Evolutionary conservation across 2,797 vertebrate genomes (phyloP).

Genomic region (Danio choprae): DNA sequence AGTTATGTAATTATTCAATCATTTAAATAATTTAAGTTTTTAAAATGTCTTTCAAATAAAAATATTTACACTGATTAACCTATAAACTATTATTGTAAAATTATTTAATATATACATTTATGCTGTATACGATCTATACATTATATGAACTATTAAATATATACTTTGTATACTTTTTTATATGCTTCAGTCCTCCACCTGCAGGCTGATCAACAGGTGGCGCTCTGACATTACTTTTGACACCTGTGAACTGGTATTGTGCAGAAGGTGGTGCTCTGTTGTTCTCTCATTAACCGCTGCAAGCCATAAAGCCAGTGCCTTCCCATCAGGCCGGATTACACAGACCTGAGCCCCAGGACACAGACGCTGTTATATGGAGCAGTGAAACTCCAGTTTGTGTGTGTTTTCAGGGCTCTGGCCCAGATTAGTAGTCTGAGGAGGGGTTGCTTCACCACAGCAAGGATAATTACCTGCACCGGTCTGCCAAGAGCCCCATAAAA

Average conservation of each 20-base stretch:
- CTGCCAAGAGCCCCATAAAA: conserved; percentile 83
- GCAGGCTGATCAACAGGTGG: conserved; percentile 41
- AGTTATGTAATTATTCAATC: too few species aligned
- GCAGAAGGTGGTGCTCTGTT: not conserved
- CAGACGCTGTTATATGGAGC: conserved; percentile 19
- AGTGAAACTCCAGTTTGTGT: conserved; percentile 28
- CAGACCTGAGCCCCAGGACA: conserved; percentile 10
- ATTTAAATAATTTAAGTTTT: too few species aligned
- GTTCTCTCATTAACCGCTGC: not conserved
- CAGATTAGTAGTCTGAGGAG: conserved; percentile 66
- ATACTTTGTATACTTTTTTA: too few species aligned
- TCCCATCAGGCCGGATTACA: not conserved
- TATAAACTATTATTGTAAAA: too few species aligned
- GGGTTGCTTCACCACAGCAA: conserved; percentile 72
- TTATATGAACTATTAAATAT: too few species aligned
- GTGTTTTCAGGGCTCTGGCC: conserved; percentile 54
- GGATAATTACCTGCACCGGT: conserved; percentile 79
- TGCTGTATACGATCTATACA: too few species aligned
- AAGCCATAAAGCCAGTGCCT: conserved; percentile 1
- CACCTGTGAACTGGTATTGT: not conserved
- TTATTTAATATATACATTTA: too few species aligned
- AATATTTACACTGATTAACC: too few species aligned
- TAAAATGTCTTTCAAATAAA: too few species aligned
- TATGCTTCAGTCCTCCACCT: not conserved
- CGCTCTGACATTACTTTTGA: conserved; percentile 9